Base-by-base conservation (phyloP, 2,888 invertebrate genomes). In the Epicampocera succincta region DNA sequence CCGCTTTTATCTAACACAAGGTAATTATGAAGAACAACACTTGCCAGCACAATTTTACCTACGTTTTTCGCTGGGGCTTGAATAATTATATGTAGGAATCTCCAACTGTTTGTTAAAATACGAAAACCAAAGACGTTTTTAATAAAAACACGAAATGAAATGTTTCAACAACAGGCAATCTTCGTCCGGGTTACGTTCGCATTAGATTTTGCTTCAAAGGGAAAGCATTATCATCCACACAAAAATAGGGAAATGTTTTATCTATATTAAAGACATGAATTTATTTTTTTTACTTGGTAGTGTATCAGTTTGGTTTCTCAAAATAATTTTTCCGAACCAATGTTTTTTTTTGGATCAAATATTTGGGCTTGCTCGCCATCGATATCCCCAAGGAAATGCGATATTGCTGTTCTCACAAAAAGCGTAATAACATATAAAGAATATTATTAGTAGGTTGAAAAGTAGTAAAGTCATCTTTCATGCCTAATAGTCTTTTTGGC, bases 261-360 rank as follows among this genome's bases (percentile, higher is more conserved):
- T 48, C 46, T 17, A 17, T 17, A 17, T 9, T 48, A 48, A 17
- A 17, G 0, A 19, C 2, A 48, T 48, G 48, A 17, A 17, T 17
- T 11, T 48, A 48, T 19, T 19, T 8, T 48, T 54, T 33, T 58
- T n/a, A 58, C 56, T 38, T 11, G 38, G 33, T 56, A 56, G 54
- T 33, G 12, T n/a, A 15, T 56, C 17, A 38, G 38, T 56, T 33
- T 56, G 33, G 15, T 56, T 50, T 44, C 50, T 65, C 13, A 79
- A 38, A 33, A 79, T 50, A 11, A 50, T 68, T 66, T 66, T 61
- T 46, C 72, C 76, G 42, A 76, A 76, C 29, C n/a, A n/a, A n/a
- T n/a, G n/a, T n/a, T n/a, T n/a, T n/a, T n/a, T n/a, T n/a, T n/a
- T n/a, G n/a, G n/a, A n/a, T n/a, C n/a, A n/a, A n/a, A n/a, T n/a